Evolutionary conservation across 2,888 invertebrate genomes (phyloP).

Genomic region (Tachystola acroxantha): DNA sequence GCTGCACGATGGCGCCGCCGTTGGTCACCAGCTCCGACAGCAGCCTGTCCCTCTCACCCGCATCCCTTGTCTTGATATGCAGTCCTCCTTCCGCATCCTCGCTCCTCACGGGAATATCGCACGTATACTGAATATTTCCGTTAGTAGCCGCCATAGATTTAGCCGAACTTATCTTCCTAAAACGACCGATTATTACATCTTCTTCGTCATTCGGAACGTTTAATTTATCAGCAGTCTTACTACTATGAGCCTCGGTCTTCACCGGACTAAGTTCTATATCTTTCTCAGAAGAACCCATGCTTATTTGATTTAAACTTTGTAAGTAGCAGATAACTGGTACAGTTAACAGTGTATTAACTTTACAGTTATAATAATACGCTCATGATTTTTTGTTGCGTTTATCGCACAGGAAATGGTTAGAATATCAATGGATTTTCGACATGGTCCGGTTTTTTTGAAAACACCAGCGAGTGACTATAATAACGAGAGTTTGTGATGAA

Average conservation of each 20-base stretch:
- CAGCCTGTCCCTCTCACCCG: slow-evolving; percentile 48
- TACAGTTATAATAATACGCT: too few species aligned
- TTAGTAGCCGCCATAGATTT: slow-evolving; percentile 76
- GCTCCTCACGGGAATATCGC: slow-evolving; percentile 38
- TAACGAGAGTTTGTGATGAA: background rate
- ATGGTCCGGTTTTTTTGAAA: background rate
- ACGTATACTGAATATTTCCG: slow-evolving; percentile 65
- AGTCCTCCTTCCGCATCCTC: slow-evolving; percentile 61
- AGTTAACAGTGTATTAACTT: too few species aligned
- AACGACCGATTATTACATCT: slow-evolving; percentile 71
- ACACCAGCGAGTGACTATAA: background rate
- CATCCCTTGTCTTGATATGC: slow-evolving; percentile 48
- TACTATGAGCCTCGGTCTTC: slow-evolving; percentile 29
- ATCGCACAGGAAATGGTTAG: background rate
- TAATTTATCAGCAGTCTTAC: slow-evolving; percentile 30
- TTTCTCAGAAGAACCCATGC: slow-evolving; percentile 55
- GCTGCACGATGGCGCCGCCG: slow-evolving; percentile 28
- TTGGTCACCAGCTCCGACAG: slow-evolving; percentile 36
- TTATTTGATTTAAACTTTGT: slow-evolving; percentile 12
- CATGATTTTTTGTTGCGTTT: background rate
- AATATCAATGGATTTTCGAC: background rate
- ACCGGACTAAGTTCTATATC: slow-evolving; percentile 67
- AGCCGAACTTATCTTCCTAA: slow-evolving; percentile 72
- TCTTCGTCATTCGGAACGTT: slow-evolving; percentile 56
- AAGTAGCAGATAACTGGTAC: background rate